Evolutionary conservation across 2,113 vertebrate species (phyloP).

Genomic region (Rutilus rutilus): DNA sequence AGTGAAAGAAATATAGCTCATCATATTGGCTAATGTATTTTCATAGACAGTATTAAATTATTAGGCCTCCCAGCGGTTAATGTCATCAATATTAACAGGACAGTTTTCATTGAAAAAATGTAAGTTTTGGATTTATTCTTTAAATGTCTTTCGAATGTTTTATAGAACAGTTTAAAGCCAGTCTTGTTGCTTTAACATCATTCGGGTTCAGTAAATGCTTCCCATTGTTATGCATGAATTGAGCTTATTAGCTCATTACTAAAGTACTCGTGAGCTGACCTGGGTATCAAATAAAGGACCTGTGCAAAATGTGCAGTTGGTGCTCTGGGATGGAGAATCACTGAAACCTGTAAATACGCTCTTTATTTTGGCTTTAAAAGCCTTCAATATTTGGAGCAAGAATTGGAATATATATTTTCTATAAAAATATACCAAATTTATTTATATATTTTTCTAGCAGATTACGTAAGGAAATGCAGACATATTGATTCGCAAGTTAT

Average conservation of each 20-base stretch:
- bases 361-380: neutral
- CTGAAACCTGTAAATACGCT: too few relatives aligned
- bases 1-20: neutral
- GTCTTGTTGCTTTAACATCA: neutral
- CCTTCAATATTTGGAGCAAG: neutral
- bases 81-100: neutral
- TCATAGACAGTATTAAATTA: neutral
- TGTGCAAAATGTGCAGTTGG: neutral
- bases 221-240: neutral
- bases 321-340: neutral
- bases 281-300: neutral
- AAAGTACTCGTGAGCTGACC: neutral
- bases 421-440: neutral
- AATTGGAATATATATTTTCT: neutral
- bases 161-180: neutral
- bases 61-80: neutral
- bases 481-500: neutral
- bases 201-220: neutral
- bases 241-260: neutral
- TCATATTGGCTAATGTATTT: neutral
- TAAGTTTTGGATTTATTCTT: neutral
- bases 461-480: neutral
- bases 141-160: neutral
- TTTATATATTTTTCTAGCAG: neutral
- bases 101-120: neutral